Evolutionary conservation across 2,797 vertebrate genomes (phyloP).

Genomic region (Epinephelus awoara): DNA sequence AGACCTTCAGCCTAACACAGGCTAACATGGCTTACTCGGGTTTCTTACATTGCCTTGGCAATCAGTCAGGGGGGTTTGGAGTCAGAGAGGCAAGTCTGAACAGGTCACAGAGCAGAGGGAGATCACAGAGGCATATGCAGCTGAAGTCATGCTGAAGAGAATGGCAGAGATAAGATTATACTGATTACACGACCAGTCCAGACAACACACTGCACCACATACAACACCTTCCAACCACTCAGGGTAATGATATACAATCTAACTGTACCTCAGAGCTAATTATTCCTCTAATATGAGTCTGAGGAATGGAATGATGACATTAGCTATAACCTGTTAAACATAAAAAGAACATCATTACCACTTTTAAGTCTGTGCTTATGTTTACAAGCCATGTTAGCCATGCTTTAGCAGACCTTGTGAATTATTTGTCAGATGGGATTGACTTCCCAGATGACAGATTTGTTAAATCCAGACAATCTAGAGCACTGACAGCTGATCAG

Average conservation of each 20-base stretch:
- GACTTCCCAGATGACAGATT: neutral
- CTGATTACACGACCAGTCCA: slow-evolving; percentile 49
- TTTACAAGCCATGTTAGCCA: too few relatives aligned
- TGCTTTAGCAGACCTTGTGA: too few relatives aligned
- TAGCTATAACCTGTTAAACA: neutral
- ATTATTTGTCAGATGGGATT: neutral
- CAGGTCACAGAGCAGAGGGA: slow-evolving; percentile 50
- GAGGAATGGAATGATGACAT: neutral
- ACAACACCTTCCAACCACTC: slow-evolving; percentile 4
- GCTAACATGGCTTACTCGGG: neutral
- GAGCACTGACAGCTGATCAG: neutral
- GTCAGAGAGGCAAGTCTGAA: slow-evolving; percentile 62
- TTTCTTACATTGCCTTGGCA: neutral
- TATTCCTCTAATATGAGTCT: neutral
- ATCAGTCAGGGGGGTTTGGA: slow-evolving; percentile 3
- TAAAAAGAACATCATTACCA: neutral
- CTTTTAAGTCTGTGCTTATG: neutral
- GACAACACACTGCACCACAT: slow-evolving; percentile 5
- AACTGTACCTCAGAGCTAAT: neutral
- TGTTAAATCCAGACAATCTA: neutral
- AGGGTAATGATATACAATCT: neutral
- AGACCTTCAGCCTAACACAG: neutral
- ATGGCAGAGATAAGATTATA: slow-evolving; percentile 53
- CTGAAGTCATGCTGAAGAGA: slow-evolving; percentile 40
- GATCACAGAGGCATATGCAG: slow-evolving; percentile 16